Evolutionary conservation across 2,113 vertebrate genomes (phyloP), one percentile per base, ranked within the genome.

Genomic region (Mormoops blainvillei): DNA sequence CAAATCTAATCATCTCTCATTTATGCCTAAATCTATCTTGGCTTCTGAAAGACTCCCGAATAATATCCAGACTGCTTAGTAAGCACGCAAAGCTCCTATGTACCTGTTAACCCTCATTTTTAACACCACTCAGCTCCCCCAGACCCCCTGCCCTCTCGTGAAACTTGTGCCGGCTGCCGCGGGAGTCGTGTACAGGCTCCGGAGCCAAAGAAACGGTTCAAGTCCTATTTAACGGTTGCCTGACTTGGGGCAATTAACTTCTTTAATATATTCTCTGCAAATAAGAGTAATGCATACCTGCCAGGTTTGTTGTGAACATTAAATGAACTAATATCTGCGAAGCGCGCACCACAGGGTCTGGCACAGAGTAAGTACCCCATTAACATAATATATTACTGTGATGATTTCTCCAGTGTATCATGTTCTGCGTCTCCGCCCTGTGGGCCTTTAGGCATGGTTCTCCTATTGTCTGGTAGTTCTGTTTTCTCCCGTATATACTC

Each of bases 251-350:
- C 82, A 96, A 76, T 41, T 83, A 52, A 76, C 43, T 80, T 70
- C 70, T 84, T 12, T 73, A 94, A 38, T 68, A 61, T 50, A 20
- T 87, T 80, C 80, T 45, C 61, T 94, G 67, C 91, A 92, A 87
- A 50, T 67, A 78, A 56, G 43, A 77, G 41, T 54, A 71, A 68
- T 56, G 54, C 5, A 38, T 89, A 43, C 16, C 20, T 87, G 26
- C 74, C 70, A 80, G 22, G 31, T 28, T 89, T 89, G 36, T 78
- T 89, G 70, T 68, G 63, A 94, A 54, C 50, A 33, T 50, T 54
- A 91, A 94, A 68, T 89, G 90, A 96, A 54, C n/a, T 85, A 68
- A 73, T 83, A 68, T 38, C 38, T 54, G 11, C 43, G 65, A 82
- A 54, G 48, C 68, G 16, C 28, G 67, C 58, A n/a, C n/a, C 38